Evolutionary conservation across 2,888 invertebrate genomes (phyloP).

Genomic region (Dasypogon diadema): DNA sequence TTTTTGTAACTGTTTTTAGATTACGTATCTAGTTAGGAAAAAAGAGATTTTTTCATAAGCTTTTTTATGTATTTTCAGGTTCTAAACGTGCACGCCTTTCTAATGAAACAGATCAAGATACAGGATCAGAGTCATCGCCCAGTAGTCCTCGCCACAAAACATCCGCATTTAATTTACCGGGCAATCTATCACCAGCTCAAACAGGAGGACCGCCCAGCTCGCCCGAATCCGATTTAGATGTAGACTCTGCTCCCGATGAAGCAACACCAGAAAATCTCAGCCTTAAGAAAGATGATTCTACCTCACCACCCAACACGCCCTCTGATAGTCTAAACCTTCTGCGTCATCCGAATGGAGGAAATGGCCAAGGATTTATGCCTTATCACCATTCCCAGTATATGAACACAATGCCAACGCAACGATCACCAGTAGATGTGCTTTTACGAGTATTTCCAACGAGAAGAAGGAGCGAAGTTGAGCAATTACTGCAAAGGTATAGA

Average conservation of each 20-base stretch:
- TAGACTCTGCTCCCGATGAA: conserved; percentile 69
- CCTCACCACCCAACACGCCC: conserved; percentile 68
- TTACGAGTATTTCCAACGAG: conserved; percentile 90
- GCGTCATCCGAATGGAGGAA: conserved; percentile 61
- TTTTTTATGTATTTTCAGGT: conserved; percentile 59
- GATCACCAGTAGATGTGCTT: conserved; percentile 89
- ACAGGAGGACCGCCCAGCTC: conserved; percentile 69
- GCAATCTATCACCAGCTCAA: conserved; percentile 66
- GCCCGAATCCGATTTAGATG: conserved; percentile 68
- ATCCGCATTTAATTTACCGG: conserved; percentile 62
- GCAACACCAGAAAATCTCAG: conserved; percentile 86
- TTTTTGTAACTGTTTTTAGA: not conserved
- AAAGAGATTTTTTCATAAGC: not conserved
- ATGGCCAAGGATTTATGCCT: conserved; percentile 69
- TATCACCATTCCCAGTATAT: conserved; percentile 67
- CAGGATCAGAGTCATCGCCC: conserved; percentile 68
- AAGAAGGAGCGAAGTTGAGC: conserved; percentile 87
- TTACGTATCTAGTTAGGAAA: no score
- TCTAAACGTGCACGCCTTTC: conserved; percentile 67
- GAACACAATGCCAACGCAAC: conserved; percentile 67
- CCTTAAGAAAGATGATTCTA: conserved; percentile 75
- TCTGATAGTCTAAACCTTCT: conserved; percentile 65
- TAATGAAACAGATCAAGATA: conserved; percentile 69
- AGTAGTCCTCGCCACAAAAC: conserved; percentile 64
- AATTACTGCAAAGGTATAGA: conserved; percentile 83